Evolutionary conservation across 2,888 invertebrate genomes (phyloP).

Genomic region (Conistra vaccinii): DNA sequence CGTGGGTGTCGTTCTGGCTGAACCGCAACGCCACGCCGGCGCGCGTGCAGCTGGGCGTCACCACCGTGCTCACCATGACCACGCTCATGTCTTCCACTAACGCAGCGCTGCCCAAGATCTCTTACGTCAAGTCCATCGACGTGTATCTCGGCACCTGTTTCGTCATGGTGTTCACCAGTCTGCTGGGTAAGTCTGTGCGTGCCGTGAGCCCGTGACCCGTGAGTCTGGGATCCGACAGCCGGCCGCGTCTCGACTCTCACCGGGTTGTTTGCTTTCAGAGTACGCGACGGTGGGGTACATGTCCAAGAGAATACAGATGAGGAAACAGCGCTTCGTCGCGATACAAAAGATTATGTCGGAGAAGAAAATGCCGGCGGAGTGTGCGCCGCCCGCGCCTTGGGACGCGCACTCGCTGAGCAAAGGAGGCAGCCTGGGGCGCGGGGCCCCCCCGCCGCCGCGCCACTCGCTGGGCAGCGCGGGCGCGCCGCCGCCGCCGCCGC

Average conservation of each 20-base stretch:
- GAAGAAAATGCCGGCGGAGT: conserved; percentile 95
- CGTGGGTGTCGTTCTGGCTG: conserved; percentile 98
- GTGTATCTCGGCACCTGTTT: conserved; percentile 98
- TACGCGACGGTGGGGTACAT: conserved; percentile 99
- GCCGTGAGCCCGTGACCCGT: too few species aligned
- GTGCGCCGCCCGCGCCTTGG: conserved; percentile 90
- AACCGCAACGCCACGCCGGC: conserved; percentile 98
- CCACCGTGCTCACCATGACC: conserved; percentile 98
- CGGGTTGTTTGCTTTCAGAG: conserved; percentile 90
- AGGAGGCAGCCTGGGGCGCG: conserved; percentile 93
- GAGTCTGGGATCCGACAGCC: neutral
- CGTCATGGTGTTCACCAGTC: conserved; percentile 99
- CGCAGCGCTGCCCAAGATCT: conserved; percentile 98
- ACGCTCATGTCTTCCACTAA: conserved; percentile 98
- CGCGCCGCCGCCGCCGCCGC: conserved; percentile 79
- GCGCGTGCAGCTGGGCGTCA: conserved; percentile 97
- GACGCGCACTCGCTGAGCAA: conserved; percentile 92
- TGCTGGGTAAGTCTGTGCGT: conserved; percentile 92
- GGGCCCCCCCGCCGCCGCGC: conserved; percentile 77
- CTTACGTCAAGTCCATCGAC: conserved; percentile 98
- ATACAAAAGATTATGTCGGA: conserved; percentile 97
- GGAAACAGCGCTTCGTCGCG: conserved; percentile 96
- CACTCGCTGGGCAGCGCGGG: conserved; percentile 63
- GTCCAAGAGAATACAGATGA: conserved; percentile 98
- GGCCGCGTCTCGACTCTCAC: conserved; percentile 3